phyloP scores from a whole-genome alignment of 2,113 vertebrate genomes.

The Syrrhaptes paradoxus region DNA sequence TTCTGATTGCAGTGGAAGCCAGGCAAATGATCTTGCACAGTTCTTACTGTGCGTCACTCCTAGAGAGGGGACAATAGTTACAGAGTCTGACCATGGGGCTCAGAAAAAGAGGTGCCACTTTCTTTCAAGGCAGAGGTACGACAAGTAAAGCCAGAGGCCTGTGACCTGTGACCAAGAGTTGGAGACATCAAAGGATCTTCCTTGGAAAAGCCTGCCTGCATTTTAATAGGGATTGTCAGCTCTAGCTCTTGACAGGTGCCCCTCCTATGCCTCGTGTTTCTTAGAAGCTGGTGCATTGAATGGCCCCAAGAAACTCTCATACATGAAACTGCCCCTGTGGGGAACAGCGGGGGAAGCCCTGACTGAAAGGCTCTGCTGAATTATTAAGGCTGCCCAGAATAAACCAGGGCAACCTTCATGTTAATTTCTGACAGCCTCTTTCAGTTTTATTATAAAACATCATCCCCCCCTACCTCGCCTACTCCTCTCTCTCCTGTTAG shows the following conservation, averaged over 20 bases:
- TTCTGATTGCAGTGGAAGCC: neutral
- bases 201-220: neutral
- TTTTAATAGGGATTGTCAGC: neutral
- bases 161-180: neutral
- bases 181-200: neutral
- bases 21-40: neutral
- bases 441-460: neutral
- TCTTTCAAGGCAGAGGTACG: neutral
- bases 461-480: neutral
- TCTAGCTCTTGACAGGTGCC: neutral
- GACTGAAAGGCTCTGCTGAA: conserved; percentile 33
- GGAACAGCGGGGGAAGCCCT: neutral
- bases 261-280: neutral
- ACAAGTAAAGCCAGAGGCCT: neutral
- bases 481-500: conserved; percentile 20
- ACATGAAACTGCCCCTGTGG: neutral
- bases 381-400: conserved; percentile 37
- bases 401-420: conserved; percentile 12
- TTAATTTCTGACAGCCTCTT: neutral
- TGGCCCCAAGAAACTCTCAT: neutral
- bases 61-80: neutral
- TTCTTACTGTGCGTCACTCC: neutral
- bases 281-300: neutral
- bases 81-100: rapidly evolving
- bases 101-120: neutral